These are phyloP conservation scores for Callimorpha dominula DNA, from an alignment of 2,888 invertebrate species.

Conservation along the genomic window DNA sequence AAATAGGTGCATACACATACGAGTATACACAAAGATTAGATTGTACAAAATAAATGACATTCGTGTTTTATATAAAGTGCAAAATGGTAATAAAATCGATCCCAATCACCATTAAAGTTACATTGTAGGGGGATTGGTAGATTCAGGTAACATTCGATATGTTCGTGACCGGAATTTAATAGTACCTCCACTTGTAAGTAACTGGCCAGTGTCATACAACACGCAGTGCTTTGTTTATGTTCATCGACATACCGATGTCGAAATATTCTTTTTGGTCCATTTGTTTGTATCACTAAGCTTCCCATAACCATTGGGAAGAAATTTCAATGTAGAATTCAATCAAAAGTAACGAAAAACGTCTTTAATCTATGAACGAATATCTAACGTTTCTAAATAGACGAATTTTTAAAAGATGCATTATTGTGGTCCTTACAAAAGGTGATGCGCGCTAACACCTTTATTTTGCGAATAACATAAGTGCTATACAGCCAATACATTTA, in stretches of 20 bases:
- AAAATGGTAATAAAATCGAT: slow-evolving; percentile 1
- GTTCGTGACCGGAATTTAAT: slow-evolving; percentile 16
- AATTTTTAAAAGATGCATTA: no score
- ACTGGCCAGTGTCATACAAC: not conserved
- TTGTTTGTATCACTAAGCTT: no score
- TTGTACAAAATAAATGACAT: not conserved
- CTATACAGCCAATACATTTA: no score
- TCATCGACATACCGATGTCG: not conserved
- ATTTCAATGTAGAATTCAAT: not conserved
- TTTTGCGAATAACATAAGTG: no score
- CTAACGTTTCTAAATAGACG: not conserved
- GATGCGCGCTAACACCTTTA: no score
- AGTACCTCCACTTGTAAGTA: not conserved
- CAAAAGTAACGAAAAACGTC: not conserved
- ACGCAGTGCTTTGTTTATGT: not conserved
- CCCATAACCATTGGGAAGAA: no score
- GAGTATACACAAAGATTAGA: not conserved
- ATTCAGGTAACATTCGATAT: not conserved
- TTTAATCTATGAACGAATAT: not conserved
- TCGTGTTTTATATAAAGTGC: slow-evolving; percentile 2
- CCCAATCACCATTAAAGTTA: slow-evolving; percentile 23
- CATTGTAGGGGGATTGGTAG: slow-evolving; percentile 2
- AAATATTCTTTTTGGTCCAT: not conserved
- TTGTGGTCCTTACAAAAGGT: no score
- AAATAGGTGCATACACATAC: no score